A percentile compares a stretch with the other conserved stretches of the same genome.
Conservation (phyloP, 2,113 vertebrate genomes). For the Merops nubicus region DNA sequence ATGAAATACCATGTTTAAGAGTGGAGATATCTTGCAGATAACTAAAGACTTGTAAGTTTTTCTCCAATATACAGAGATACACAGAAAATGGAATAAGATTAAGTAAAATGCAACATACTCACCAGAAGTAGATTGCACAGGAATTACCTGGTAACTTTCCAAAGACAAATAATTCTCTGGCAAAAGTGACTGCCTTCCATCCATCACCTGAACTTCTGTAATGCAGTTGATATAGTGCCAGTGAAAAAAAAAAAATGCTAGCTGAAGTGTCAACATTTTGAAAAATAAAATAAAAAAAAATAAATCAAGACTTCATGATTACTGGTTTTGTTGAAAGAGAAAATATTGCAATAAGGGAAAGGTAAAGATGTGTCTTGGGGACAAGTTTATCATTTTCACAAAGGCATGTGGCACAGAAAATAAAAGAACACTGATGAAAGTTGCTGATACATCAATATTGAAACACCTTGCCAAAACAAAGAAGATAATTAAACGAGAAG, state of each 20-base stretch:
- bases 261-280: neutral
- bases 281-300: neutral
- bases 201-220: neutral
- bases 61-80: neutral
- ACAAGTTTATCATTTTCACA: neutral
- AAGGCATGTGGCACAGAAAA: neutral
- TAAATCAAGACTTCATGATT: neutral
- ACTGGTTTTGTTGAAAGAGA: neutral
- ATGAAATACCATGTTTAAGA: neutral
- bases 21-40: neutral
- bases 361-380: neutral
- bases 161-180: neutral
- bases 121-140: neutral
- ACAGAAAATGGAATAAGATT: neutral
- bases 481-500: neutral
- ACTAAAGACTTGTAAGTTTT: neutral
- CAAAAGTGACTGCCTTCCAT: neutral
- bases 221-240: accelerated
- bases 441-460: neutral
- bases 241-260: neutral
- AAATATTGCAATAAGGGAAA: neutral
- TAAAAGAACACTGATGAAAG: neutral
- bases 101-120: neutral
- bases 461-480: neutral
- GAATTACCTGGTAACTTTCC: neutral